phyloP scores from a whole-genome alignment of 92 coral and sea anemone species.

The Zoanthus solanderi region DNA sequence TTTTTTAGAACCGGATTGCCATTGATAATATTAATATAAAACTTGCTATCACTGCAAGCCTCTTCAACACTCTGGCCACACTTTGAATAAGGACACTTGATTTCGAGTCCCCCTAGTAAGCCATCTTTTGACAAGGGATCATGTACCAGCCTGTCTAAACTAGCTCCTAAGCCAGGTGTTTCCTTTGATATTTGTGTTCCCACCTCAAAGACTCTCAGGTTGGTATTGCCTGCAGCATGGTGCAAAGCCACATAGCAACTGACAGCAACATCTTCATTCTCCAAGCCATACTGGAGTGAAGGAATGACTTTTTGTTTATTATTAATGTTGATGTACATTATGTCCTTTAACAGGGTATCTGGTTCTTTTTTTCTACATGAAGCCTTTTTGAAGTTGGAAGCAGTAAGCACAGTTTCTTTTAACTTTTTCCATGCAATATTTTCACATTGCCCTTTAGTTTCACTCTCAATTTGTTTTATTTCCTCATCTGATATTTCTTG shows the following conservation, averaged over 20 bases:
- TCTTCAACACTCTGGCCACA: conserved; percentile 28
- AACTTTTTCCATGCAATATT: conserved; percentile 30
- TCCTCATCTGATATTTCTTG: conserved; percentile 18
- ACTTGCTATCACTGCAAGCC: conserved; percentile 27
- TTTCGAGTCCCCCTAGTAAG: conserved; percentile 47
- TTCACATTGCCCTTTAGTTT: conserved; percentile 20
- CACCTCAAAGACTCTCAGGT: conserved; percentile 24
- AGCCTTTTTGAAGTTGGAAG: conserved; percentile 46
- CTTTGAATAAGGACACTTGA: conserved; percentile 53
- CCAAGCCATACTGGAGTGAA: conserved; percentile 37
- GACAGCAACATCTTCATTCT: conserved; percentile 43
- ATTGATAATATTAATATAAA: neutral
- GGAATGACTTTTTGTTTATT: neutral
- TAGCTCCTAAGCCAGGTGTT: conserved; percentile 45
- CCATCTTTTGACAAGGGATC: conserved; percentile 45
- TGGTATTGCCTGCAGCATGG: conserved; percentile 7
- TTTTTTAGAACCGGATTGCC: conserved; percentile 10
- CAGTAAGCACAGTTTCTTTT: conserved; percentile 14
- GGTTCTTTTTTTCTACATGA: conserved; percentile 43
- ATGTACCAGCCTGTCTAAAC: conserved; percentile 48
- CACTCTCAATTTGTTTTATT: conserved; percentile 23
- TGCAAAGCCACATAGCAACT: conserved; percentile 21
- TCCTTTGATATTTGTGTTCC: conserved; percentile 49
- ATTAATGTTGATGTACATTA: conserved; percentile 24
- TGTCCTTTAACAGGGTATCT: conserved; percentile 23